These are phyloP conservation scores for Eilema sororculum DNA, from an alignment of 2,888 invertebrate genomes.

Conservation along the genomic window DNA sequence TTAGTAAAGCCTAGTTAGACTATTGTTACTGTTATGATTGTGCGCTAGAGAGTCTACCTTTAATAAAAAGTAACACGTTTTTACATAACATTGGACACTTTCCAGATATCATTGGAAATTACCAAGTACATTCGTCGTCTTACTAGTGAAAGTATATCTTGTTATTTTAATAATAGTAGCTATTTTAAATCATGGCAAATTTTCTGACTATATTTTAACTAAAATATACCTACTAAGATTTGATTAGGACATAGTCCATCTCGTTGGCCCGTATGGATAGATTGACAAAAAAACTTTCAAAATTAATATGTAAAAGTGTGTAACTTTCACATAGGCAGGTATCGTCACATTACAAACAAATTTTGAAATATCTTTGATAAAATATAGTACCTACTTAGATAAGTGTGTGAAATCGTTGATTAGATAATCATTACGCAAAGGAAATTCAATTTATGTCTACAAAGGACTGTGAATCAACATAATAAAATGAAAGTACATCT, in stretches of 20 bases:
- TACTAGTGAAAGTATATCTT: neutral
- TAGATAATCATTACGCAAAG: neutral
- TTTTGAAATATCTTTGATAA: neutral
- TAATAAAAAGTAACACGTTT: slow-evolving; percentile 28
- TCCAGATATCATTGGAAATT: slow-evolving; percentile 34
- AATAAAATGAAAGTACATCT: neutral
- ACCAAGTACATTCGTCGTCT: neutral
- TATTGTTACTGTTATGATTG: slow-evolving; percentile 69
- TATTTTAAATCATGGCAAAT: neutral
- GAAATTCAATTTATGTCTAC: neutral
- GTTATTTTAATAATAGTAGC: neutral
- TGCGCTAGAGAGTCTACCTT: slow-evolving; percentile 57
- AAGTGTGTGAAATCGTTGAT: neutral
- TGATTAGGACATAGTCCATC: no score
- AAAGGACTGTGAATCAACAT: neutral
- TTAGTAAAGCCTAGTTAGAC: slow-evolving; percentile 70
- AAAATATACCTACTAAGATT: no score
- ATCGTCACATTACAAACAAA: neutral
- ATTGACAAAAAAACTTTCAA: neutral
- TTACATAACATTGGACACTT: slow-evolving; percentile 31
- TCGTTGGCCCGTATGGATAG: no score
- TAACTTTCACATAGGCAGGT: neutral
- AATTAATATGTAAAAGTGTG: neutral
- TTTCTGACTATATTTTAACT: neutral
- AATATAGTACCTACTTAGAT: neutral